Conservation (phyloP, 2,113 vertebrate species). For the Dolichotis patagonum region DNA sequence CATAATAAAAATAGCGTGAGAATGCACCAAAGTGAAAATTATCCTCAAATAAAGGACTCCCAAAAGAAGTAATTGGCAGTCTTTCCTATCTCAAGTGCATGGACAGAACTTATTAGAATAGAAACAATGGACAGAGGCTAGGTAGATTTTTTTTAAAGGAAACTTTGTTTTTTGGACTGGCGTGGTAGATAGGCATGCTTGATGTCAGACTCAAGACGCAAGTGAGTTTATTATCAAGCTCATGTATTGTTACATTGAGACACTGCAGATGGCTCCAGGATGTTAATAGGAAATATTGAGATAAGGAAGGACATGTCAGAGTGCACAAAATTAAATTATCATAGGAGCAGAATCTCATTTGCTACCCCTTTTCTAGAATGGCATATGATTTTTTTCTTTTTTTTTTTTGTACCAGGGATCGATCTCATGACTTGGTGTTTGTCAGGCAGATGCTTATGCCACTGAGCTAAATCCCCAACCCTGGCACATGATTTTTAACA, state of each 20-base stretch:
- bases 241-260: background rate
- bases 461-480: too few species aligned
- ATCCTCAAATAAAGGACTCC: background rate
- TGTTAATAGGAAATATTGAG: constrained; percentile 24
- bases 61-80: background rate
- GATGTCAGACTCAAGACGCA: background rate
- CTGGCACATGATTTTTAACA: background rate
- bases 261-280: background rate
- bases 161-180: background rate
- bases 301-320: background rate
- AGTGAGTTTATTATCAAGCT: background rate
- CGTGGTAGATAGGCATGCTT: background rate
- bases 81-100: background rate
- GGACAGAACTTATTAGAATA: background rate
- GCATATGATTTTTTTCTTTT: background rate
- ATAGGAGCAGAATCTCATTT: background rate
- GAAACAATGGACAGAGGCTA: background rate
- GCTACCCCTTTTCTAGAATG: background rate
- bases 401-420: too few species aligned
- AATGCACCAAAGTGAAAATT: constrained; percentile 63
- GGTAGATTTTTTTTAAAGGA: background rate
- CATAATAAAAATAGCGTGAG: constrained; percentile 46
- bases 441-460: too few species aligned
- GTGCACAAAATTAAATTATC: constrained; percentile 29
- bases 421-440: too few species aligned